A percentile compares a stretch with the other conserved stretches of the same genome.
Conservation (phyloP, 1,140 invertebrate species). For the Caerostris extrusa region DNA sequence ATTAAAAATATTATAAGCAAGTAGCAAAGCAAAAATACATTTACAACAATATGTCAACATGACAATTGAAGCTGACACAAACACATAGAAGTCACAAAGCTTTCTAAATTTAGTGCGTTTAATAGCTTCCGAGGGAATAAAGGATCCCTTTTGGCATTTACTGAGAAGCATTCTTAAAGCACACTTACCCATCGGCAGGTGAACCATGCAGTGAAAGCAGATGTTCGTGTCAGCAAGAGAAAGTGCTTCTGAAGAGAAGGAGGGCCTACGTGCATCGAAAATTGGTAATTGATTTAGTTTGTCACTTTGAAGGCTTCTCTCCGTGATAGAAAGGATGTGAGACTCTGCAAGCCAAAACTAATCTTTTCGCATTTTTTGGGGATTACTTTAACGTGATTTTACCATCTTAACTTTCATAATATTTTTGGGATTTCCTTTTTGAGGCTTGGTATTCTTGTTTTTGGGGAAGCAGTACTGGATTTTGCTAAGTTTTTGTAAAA, state of each 20-base stretch:
- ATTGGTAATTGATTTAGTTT: not conserved
- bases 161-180: not conserved
- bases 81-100: too few relatives aligned
- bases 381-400: not conserved
- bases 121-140: too few relatives aligned
- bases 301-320: not conserved
- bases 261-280: not conserved
- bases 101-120: too few relatives aligned
- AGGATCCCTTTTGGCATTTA: not conserved
- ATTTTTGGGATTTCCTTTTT: not conserved
- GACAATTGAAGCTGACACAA: too few relatives aligned
- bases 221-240: not conserved
- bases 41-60: too few relatives aligned
- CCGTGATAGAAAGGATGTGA: not conserved
- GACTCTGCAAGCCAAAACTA: not conserved
- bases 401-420: too few relatives aligned
- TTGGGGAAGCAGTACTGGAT: not conserved
- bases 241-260: not conserved
- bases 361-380: not conserved
- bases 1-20: too few relatives aligned
- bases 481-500: too few relatives aligned
- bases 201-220: not conserved
- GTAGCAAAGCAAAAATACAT: too few relatives aligned
- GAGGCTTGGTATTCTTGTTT: not conserved
- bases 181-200: not conserved